Conservation (phyloP, 2,888 invertebrate genomes). For the Noctua pronuba region DNA sequence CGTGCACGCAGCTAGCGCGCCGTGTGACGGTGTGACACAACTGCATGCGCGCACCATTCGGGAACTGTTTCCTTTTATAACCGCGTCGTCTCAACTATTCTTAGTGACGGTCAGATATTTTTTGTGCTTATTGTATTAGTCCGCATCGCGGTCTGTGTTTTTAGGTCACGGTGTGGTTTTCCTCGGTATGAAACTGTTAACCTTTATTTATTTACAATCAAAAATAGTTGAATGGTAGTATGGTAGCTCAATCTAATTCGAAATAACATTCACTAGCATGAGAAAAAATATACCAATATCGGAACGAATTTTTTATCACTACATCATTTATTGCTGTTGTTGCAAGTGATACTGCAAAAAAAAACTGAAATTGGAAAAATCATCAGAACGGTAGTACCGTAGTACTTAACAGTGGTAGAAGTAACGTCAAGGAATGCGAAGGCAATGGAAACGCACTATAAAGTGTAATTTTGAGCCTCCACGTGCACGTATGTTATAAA, state of each 20-base stretch:
- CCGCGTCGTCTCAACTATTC: constrained; percentile 66
- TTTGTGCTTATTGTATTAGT: constrained; percentile 66
- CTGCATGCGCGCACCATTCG: constrained; percentile 67
- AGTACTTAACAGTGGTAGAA: background rate
- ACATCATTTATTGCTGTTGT: background rate
- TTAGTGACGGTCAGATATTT: constrained; percentile 69
- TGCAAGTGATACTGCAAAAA: too few relatives aligned
- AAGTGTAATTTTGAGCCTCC: constrained; percentile 58
- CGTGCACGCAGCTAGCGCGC: constrained; percentile 68
- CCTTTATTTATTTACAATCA: constrained; percentile 54
- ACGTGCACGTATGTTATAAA: constrained; percentile 79
- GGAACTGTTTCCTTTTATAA: constrained; percentile 77
- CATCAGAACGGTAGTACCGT: background rate
- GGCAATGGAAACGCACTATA: constrained; percentile 51
- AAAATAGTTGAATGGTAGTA: constrained; percentile 44
- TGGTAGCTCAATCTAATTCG: constrained; percentile 23
- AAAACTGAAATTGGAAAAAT: too few relatives aligned
- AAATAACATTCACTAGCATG: constrained; percentile 31
- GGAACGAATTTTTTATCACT: background rate
- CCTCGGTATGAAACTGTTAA: constrained; percentile 58
- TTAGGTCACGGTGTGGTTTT: constrained; percentile 72
- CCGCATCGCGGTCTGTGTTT: constrained; percentile 67
- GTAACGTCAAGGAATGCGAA: background rate
- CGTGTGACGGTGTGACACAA: constrained; percentile 74
- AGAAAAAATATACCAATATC: background rate